A percentile compares a stretch with the other conserved stretches of the same genome.
Evolutionary conservation across 2,888 invertebrate genomes (phyloP).

Genomic region (Empis stercorea): DNA sequence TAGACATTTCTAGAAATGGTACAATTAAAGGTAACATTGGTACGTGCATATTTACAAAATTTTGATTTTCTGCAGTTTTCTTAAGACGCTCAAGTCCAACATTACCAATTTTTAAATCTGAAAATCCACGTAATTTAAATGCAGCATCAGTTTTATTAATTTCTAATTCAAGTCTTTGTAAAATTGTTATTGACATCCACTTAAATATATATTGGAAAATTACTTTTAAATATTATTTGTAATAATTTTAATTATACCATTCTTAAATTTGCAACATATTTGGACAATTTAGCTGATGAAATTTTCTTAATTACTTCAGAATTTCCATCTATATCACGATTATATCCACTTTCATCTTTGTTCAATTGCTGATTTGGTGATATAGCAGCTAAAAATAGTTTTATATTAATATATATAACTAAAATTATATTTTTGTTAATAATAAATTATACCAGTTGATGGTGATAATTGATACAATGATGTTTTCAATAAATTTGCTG

Average conservation of each 20-base stretch:
- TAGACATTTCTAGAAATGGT: slow-evolving; percentile 67
- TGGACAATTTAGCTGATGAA: slow-evolving; percentile 50
- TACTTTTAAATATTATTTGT: neutral
- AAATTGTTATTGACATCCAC: slow-evolving; percentile 80
- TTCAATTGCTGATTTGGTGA: slow-evolving; percentile 27
- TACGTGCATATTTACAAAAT: slow-evolving; percentile 29
- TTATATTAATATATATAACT: neutral
- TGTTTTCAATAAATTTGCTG: slow-evolving; percentile 29
- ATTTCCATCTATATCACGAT: slow-evolving; percentile 27
- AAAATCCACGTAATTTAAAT: slow-evolving; percentile 54
- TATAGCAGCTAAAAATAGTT: slow-evolving; percentile 15
- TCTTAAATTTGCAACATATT: slow-evolving; percentile 66
- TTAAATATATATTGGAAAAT: slow-evolving; percentile 32
- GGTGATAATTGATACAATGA: slow-evolving; percentile 34
- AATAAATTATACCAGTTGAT: slow-evolving; percentile 14
- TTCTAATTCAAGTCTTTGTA: slow-evolving; percentile 61
- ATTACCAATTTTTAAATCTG: slow-evolving; percentile 52
- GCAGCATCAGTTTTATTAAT: slow-evolving; percentile 57
- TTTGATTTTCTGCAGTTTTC: slow-evolving; percentile 50
- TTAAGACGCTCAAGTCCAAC: slow-evolving; percentile 61
- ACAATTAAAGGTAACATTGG: slow-evolving; percentile 43
- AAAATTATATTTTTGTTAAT: neutral
- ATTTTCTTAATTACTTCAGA: slow-evolving; percentile 34
- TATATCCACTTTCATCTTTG: slow-evolving; percentile 28
- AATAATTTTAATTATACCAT: slow-evolving; percentile 39